Conservation (phyloP, 2,888 invertebrate species). For the Torymus aiolomorphi region DNA sequence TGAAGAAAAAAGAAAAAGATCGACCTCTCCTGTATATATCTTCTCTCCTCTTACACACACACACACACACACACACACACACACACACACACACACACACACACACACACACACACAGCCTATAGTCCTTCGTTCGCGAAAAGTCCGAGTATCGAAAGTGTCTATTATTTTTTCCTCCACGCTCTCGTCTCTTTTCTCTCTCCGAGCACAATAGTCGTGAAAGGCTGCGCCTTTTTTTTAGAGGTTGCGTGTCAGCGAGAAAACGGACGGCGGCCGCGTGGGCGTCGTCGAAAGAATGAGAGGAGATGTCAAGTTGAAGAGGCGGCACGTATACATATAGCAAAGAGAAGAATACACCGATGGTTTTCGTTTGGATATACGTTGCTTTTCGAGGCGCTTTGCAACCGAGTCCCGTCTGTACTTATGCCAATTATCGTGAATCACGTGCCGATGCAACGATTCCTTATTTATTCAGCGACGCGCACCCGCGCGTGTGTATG, state of each 20-base stretch:
- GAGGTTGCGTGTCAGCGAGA: conserved; percentile 22
- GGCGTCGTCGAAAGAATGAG: conserved; percentile 32
- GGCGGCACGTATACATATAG: neutral
- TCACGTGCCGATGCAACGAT: conserved; percentile 35
- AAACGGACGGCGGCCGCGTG: conserved; percentile 14
- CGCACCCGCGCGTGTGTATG: too few species aligned
- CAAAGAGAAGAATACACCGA: too few species aligned
- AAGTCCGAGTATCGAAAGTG: conserved; percentile 38
- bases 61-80: too few species aligned
- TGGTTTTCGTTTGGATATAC: too few species aligned
- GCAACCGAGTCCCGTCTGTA: neutral
- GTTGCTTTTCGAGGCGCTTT: too few species aligned
- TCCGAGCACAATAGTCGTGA: conserved; percentile 16
- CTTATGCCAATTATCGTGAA: conserved; percentile 48
- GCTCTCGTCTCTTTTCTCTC: conserved; percentile 5
- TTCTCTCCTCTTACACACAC: too few species aligned
- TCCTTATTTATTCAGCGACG: conserved; percentile 40
- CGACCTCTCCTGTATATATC: neutral
- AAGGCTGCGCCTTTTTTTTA: conserved; percentile 14
- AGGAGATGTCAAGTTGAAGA: conserved; percentile 30
- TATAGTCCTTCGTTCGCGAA: neutral
- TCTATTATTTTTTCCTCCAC: conserved; percentile 24
- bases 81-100: too few species aligned
- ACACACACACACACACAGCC: too few species aligned
- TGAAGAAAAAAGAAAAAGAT: neutral